phyloP scores from a whole-genome alignment of 2,888 invertebrate genomes.

The Clepsis dumicolana region DNA sequence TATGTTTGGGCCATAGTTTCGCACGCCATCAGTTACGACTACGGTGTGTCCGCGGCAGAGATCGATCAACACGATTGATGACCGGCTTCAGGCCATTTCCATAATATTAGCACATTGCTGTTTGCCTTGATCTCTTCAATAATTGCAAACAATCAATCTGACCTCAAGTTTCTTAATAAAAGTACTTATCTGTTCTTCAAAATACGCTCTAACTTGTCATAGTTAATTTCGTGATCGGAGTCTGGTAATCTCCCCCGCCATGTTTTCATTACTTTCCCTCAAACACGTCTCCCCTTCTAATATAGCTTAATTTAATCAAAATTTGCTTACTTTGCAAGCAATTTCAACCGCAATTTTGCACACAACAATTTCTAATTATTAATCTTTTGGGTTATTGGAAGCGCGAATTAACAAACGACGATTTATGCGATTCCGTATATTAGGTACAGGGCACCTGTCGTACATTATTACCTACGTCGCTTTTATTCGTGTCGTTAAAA shows the following conservation, averaged over 20 bases:
- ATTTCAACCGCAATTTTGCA: slow-evolving; percentile 68
- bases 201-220: slow-evolving; percentile 21
- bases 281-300: slow-evolving; percentile 73
- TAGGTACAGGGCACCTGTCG: no score
- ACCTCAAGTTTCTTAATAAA: neutral
- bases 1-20: neutral
- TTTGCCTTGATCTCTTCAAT: neutral
- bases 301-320: slow-evolving; percentile 82
- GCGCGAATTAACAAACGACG: slow-evolving; percentile 50
- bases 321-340: slow-evolving; percentile 69
- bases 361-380: slow-evolving; percentile 72
- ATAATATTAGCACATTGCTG: neutral
- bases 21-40: neutral
- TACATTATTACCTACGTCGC: neutral
- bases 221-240: slow-evolving; percentile 60
- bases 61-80: slow-evolving; percentile 8
- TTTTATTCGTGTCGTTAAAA: slow-evolving; percentile 20
- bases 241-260: slow-evolving; percentile 63
- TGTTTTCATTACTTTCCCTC: slow-evolving; percentile 81
- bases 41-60: neutral
- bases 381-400: slow-evolving; percentile 46
- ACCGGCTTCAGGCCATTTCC: neutral
- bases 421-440: neutral
- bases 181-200: neutral
- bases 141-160: neutral